These are phyloP conservation scores for Lonchura striata DNA, from an alignment of 2,113 vertebrate species.

Conservation along the genomic window DNA sequence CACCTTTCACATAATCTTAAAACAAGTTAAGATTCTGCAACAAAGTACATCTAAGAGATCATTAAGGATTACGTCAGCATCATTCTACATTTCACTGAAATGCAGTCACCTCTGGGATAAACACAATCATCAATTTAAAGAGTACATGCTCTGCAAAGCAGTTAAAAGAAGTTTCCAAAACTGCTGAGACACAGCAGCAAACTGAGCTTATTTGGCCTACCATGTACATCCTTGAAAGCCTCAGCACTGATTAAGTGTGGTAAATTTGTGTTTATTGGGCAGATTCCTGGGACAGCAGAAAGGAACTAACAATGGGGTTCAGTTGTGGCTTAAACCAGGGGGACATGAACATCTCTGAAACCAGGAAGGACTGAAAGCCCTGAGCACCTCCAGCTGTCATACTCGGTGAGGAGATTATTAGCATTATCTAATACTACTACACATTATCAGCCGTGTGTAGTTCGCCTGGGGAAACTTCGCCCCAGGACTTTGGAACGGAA, in stretches of 20 bases:
- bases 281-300: background rate
- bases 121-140: background rate
- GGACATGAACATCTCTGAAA: background rate
- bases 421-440: no score
- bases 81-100: background rate
- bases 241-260: background rate
- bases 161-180: background rate
- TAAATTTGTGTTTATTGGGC: background rate
- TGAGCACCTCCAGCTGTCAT: background rate
- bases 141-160: background rate
- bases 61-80: background rate
- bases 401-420: no score
- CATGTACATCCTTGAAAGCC: background rate
- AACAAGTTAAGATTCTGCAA: background rate
- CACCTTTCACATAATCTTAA: background rate
- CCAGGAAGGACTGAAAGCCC: background rate
- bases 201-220: background rate
- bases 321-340: rapidly evolving
- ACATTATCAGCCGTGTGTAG: rapidly evolving
- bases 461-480: background rate
- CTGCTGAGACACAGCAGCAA: background rate
- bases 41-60: background rate
- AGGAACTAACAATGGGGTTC: background rate
- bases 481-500: background rate
- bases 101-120: background rate